Evolutionary conservation across 23 tunicate genomes (phyloP), one percentile per base, ranked within the genome.

Genomic region (Corella eumyota): DNA sequence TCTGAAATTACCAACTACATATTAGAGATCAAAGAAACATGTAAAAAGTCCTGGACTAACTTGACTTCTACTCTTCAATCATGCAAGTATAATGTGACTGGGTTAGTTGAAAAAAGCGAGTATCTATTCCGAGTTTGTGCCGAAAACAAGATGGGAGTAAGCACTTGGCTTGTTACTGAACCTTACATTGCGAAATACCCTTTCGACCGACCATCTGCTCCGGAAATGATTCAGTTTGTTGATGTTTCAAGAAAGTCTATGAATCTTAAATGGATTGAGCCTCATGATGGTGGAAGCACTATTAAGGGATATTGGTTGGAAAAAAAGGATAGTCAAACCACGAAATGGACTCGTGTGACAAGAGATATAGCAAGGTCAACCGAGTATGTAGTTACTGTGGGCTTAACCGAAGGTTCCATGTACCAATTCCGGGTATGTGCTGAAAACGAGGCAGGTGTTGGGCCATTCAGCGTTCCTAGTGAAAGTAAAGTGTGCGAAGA

Each of bases 401-500:
- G 85, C 25, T 64, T 91, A 19, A 51, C 66, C 13, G 77, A 77
- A 59, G 79, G 79, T 53, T 50, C 67, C 4, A 78, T 83, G 7
- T 91, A 81, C 54, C 86, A 81, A 57, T 81, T 91, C 66, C 78
- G 98, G 0, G 92, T 91, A 5, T 63, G 70, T 55, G 98, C 98
- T 3, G 83, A 63, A 32, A 91, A 91, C 59, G 92, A 45, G 19
- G 92, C 87, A 40, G 98, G 98, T 20, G 46, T 27, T 9, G 78
- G 91, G 28, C 67, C 75, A 65, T 78, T 58, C 63, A 80, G 91
- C 35, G 51, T 33, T 17, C 78, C 79, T 7, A 90, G 97, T 66
- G 75, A 80, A 21, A 50, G 60, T 59, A 48, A 74, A 11, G 70
- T 72, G 27, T 68, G 74, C 54, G 70, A 84, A 71, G 95, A 86